These are phyloP conservation scores for Drosophila differens DNA, from an alignment of 2,888 invertebrate species.

Conservation along the genomic window DNA sequence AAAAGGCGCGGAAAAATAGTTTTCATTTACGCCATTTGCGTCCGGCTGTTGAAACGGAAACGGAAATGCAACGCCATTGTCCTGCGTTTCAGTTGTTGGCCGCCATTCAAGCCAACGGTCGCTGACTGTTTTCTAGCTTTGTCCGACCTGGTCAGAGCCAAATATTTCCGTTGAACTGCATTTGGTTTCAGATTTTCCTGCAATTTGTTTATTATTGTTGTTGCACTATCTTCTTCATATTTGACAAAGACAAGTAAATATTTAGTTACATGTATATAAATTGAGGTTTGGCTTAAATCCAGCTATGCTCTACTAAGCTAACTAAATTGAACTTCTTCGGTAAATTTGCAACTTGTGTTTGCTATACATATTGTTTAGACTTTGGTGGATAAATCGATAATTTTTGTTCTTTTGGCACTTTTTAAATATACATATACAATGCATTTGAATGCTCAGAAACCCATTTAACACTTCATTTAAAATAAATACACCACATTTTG, in stretches of 20 bases:
- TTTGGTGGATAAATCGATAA: not conserved
- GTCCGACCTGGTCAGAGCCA: conserved; percentile 19
- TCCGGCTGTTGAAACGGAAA: conserved; percentile 65
- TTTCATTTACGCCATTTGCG: conserved; percentile 72
- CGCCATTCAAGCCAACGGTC: conserved; percentile 43
- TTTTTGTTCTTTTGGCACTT: not conserved
- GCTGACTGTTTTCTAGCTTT: conserved; percentile 13
- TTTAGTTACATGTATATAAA: not conserved
- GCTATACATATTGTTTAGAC: not conserved
- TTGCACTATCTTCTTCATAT: not conserved
- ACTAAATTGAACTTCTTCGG: not conserved
- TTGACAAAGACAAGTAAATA: conserved; percentile 3
- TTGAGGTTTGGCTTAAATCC: not conserved
- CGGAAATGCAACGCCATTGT: conserved; percentile 76
- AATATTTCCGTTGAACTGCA: conserved; percentile 69
- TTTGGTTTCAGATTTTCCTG: conserved; percentile 45
- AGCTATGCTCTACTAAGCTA: not conserved
- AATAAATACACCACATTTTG: conserved; percentile 37
- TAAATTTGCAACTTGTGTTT: not conserved
- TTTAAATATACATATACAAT: not conserved
- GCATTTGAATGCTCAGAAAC: not conserved
- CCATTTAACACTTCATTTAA: conserved; percentile 54
- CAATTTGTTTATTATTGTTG: conserved; percentile 15
- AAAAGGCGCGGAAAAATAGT: conserved; percentile 43
- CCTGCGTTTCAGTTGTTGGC: conserved; percentile 34